phyloP scores from a whole-genome alignment of 1,140 invertebrate genomes.

The Scaptomyza pallida region DNA sequence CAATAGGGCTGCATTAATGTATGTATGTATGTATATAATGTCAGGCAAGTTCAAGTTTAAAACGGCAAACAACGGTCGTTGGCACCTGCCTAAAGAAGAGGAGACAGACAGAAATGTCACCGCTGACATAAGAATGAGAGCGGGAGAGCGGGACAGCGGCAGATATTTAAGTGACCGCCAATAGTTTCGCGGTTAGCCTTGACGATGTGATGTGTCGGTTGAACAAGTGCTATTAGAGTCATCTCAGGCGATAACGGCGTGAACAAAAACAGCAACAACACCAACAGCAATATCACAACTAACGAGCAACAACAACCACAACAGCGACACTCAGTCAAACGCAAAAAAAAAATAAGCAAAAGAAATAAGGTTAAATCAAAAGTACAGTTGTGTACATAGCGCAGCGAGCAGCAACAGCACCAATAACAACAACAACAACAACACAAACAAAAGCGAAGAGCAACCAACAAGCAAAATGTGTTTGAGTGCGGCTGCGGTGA shows the following conservation, averaged over 20 bases:
- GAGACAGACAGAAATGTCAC: slow-evolving; percentile 1
- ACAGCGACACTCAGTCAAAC: slow-evolving; percentile 42
- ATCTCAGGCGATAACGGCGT: slow-evolving; percentile 42
- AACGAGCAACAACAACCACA: slow-evolving; percentile 36
- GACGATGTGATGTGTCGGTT: slow-evolving; percentile 3
- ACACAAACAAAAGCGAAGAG: slow-evolving; percentile 67
- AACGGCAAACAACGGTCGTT: slow-evolving; percentile 36
- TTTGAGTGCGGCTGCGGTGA: slow-evolving; percentile 77
- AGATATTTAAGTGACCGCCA: slow-evolving; percentile 17
- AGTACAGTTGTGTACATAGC: slow-evolving; percentile 82
- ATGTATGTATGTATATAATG: not conserved
- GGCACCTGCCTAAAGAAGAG: slow-evolving; percentile 32
- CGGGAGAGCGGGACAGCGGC: not conserved
- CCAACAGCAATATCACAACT: slow-evolving; percentile 8
- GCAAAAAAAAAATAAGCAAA: slow-evolving; percentile 66
- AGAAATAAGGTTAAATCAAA: slow-evolving; percentile 83
- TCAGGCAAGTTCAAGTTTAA: slow-evolving; percentile 56
- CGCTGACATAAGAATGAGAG: not conserved
- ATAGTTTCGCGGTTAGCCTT: slow-evolving; percentile 13
- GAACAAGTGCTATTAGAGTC: slow-evolving; percentile 32
- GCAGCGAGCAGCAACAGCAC: slow-evolving; percentile 67
- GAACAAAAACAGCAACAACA: slow-evolving; percentile 22
- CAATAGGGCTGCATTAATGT: slow-evolving; percentile 31
- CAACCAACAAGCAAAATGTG: slow-evolving; percentile 74
- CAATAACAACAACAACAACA: slow-evolving; percentile 66